Evolutionary conservation across 2,113 vertebrate species (phyloP), one percentile per base, ranked within the genome.

Genomic region (Megaceryle torquata): DNA sequence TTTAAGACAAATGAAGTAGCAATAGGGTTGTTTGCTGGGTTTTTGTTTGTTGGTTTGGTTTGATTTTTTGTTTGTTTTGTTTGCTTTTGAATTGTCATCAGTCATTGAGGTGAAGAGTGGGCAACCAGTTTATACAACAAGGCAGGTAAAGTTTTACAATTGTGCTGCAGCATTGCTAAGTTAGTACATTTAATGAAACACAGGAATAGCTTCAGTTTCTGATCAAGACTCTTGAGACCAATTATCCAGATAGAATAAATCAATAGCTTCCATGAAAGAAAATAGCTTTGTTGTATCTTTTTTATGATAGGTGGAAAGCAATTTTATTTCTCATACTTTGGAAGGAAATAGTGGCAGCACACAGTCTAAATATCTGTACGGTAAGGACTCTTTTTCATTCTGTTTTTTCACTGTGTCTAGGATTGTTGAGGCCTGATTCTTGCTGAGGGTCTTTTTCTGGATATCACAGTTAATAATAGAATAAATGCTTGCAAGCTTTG

Each of bases 191-290:
- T 94, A 64, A 65, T 59, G 59, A 70, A 50, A 59, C 4, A 61
- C 5, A 59, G 28, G 14, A 70, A 54, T 74, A 69, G 2, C 59
- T 95, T 79, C n/a, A 44, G 10, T 80, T 94, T 95, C 39, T 76
- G 35, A 70, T 88, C 41, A 50, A 74, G 63, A 13, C 50, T 77
- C 29, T 57, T 74, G 90, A 60, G 92, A 65, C 53, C 50, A 92
- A 53, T 88, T 91, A 93, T 31, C 19, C 63, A 94, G 16, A 44
- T 43, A 37, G 21, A 93, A 91, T 70, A 86, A 80, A 91, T 70
- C 50, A 67, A 56, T 63, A 89, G 6, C 6, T 86, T 89, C 56
- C 39, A 43, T 41, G 39, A 82, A 86, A 10, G 31, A 79, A 86
- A 88, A 88, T 0, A 37, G 2, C 50, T 88, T 39, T 75, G 4